Conservation (phyloP, 1,140 invertebrate genomes). For the Palaemon carinicauda region DNA sequence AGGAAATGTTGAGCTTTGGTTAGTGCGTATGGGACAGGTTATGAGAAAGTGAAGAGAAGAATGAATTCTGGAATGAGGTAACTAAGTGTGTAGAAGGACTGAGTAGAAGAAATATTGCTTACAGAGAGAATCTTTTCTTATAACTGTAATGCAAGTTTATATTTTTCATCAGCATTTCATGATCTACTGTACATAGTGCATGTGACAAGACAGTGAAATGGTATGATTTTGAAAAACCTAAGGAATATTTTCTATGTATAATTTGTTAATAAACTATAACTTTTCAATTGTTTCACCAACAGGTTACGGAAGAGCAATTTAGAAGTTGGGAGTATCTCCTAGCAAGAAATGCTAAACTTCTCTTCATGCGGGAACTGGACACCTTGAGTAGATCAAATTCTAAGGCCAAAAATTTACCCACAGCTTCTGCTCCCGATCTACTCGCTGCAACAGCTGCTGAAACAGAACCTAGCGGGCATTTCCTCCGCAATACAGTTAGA, state of each 20-base stretch:
- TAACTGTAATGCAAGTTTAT: neutral
- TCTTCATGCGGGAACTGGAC: slow-evolving; percentile 88
- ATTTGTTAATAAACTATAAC: neutral
- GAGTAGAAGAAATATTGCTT: no score
- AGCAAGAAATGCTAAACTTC: slow-evolving; percentile 86
- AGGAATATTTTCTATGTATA: neutral
- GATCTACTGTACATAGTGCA: neutral
- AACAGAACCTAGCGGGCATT: slow-evolving; percentile 12
- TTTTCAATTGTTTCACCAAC: slow-evolving; percentile 29
- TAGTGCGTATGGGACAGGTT: no score
- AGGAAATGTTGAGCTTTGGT: no score
- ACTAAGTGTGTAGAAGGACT: no score
- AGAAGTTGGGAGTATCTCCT: slow-evolving; percentile 93
- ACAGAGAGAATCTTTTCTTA: no score
- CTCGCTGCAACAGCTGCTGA: slow-evolving; percentile 19
- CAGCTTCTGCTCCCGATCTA: slow-evolving; percentile 41
- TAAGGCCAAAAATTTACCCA: neutral
- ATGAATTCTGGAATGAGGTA: no score
- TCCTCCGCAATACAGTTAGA: slow-evolving; percentile 31
- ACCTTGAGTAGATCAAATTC: slow-evolving; percentile 67
- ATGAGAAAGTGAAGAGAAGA: no score
- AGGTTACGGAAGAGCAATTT: slow-evolving; percentile 82
- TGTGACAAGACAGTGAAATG: neutral
- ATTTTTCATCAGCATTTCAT: no score
- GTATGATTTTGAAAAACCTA: slow-evolving; percentile 20